A percentile compares a stretch with the other conserved stretches of the same genome.
phyloP scores from a whole-genome alignment of 2,113 vertebrate species.

The Chaenogobius annularis region DNA sequence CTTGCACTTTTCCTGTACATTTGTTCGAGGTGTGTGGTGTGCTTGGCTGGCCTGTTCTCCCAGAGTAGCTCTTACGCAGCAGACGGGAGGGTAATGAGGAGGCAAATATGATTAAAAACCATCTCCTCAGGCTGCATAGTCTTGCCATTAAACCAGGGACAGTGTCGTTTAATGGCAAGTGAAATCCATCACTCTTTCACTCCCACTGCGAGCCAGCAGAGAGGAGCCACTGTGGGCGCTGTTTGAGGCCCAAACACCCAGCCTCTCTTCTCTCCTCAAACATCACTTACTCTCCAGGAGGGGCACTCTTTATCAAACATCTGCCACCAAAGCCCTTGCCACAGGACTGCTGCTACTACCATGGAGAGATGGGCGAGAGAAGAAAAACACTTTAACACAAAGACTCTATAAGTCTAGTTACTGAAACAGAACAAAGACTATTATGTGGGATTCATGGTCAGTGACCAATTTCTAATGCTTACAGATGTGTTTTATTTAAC shows the following conservation, averaged over 20 bases:
- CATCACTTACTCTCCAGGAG: slow-evolving; percentile 56
- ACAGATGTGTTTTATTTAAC: no score
- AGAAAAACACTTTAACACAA: slow-evolving; percentile 11
- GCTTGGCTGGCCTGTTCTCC: slow-evolving; percentile 48
- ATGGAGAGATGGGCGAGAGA: background rate
- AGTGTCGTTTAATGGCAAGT: slow-evolving; percentile 36
- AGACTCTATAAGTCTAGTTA: background rate
- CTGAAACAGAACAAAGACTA: background rate
- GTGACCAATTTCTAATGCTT: no score
- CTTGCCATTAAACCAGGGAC: slow-evolving; percentile 71
- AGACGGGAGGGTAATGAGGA: slow-evolving; percentile 76
- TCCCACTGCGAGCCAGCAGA: slow-evolving; percentile 55
- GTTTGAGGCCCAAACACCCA: slow-evolving; percentile 29
- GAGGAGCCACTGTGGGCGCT: slow-evolving; percentile 32
- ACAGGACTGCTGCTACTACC: slow-evolving; percentile 1
- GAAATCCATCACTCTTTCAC: slow-evolving; percentile 71
- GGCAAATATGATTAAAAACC: slow-evolving; percentile 77
- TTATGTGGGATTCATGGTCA: background rate
- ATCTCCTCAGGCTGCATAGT: slow-evolving; percentile 69
- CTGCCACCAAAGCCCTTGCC: slow-evolving; percentile 39
- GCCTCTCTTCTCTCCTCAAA: slow-evolving; percentile 30
- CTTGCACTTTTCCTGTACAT: slow-evolving; percentile 22
- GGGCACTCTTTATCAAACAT: slow-evolving; percentile 54
- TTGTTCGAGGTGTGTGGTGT: slow-evolving; percentile 23
- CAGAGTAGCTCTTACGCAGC: slow-evolving; percentile 51